These are phyloP conservation scores for Procambarus virginalis DNA, from an alignment of 1,140 invertebrate genomes.

Conservation along the genomic window DNA sequence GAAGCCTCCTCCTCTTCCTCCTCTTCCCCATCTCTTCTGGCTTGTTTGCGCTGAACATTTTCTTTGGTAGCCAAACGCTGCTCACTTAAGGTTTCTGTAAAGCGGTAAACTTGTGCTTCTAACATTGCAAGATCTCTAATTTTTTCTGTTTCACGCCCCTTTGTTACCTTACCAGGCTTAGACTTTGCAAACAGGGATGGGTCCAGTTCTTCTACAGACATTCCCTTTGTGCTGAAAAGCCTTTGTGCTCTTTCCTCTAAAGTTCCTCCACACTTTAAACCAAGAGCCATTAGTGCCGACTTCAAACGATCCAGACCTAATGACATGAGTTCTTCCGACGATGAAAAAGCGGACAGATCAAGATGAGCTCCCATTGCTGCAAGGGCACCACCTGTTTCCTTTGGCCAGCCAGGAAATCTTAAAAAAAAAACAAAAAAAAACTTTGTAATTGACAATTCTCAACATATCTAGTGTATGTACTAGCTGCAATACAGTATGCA, in stretches of 20 bases:
- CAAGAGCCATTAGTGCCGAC: constrained; percentile 96
- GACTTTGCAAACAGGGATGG: constrained; percentile 92
- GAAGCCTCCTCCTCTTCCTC: constrained; percentile 94
- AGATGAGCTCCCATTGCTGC: constrained; percentile 95
- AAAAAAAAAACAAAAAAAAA: not conserved
- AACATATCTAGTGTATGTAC: too few relatives aligned
- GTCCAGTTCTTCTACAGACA: constrained; percentile 87
- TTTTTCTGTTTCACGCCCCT: constrained; percentile 81
- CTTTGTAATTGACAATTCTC: too few relatives aligned
- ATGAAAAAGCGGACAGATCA: constrained; percentile 95
- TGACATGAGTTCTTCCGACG: constrained; percentile 96
- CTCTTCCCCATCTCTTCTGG: constrained; percentile 95
- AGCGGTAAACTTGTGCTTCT: constrained; percentile 76
- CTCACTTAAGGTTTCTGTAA: constrained; percentile 86
- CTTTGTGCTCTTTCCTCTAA: constrained; percentile 96
- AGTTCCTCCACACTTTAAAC: constrained; percentile 98
- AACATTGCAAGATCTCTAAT: constrained; percentile 72
- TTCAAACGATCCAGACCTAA: constrained; percentile 97
- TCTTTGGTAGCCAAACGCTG: constrained; percentile 94
- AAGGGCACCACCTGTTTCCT: constrained; percentile 94
- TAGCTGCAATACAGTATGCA: too few relatives aligned
- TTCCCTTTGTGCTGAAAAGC: constrained; percentile 96
- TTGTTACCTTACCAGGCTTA: constrained; percentile 80
- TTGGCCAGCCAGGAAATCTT: constrained; percentile 77
- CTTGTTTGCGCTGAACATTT: constrained; percentile 98